These are phyloP conservation scores for Laspeyria flexula DNA, from an alignment of 2,888 invertebrate genomes.

Conservation along the genomic window DNA sequence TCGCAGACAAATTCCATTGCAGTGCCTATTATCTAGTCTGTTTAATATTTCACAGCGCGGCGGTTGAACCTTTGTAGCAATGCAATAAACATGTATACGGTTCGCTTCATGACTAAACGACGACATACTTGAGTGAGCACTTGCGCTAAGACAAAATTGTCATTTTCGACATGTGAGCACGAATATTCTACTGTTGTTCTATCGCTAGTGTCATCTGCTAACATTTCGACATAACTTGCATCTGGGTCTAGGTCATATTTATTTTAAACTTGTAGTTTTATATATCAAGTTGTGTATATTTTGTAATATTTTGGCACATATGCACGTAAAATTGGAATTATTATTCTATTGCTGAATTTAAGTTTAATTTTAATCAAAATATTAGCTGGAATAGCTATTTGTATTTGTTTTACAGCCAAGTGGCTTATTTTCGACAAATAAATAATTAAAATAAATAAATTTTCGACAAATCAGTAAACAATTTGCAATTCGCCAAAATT, in stretches of 20 bases:
- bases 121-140: slow-evolving; percentile 28
- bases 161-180: slow-evolving; percentile 28
- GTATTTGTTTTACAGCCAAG: too few species aligned
- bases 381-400: too few species aligned
- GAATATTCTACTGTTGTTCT: slow-evolving; percentile 15
- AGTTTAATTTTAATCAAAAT: not conserved
- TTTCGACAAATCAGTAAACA: too few species aligned
- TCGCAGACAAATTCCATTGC: not conserved
- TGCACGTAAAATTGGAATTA: not conserved
- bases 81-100: too few species aligned
- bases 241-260: slow-evolving; percentile 44
- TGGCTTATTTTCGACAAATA: too few species aligned
- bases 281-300: not conserved
- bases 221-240: slow-evolving; percentile 30
- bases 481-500: too few species aligned
- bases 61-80: slow-evolving; percentile 1
- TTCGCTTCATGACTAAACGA: slow-evolving; percentile 29
- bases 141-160: slow-evolving; percentile 24
- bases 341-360: not conserved
- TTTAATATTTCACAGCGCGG: slow-evolving; percentile 29
- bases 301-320: slow-evolving; percentile 1
- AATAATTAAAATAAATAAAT: too few species aligned
- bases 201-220: slow-evolving; percentile 34
- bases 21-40: not conserved
- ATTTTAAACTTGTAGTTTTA: slow-evolving; percentile 7